These are phyloP conservation scores for Archivesica marissinica DNA, from an alignment of 1,140 invertebrate genomes.

Conservation along the genomic window DNA sequence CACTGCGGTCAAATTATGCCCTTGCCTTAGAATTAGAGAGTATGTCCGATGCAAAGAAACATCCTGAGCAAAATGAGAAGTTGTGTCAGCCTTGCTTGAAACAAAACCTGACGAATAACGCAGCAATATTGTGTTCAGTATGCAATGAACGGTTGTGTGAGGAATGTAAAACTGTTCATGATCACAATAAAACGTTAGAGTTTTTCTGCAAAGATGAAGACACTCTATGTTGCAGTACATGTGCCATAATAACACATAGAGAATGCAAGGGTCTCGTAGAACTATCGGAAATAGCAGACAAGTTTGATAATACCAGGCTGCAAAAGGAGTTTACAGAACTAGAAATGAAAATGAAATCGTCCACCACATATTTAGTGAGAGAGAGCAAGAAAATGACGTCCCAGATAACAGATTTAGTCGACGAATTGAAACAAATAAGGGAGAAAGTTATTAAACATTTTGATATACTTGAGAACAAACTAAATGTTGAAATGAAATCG, in stretches of 20 bases:
- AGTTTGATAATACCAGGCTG: background rate
- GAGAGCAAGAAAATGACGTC: background rate
- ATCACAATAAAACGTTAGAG: background rate
- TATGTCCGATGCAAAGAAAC: background rate
- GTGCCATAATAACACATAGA: slow-evolving; percentile 10
- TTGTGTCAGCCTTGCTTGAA: background rate
- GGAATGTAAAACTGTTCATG: background rate
- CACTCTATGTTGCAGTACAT: background rate
- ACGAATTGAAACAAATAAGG: background rate
- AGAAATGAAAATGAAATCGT: background rate
- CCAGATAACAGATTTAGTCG: background rate
- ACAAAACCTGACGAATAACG: background rate
- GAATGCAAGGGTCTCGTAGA: background rate
- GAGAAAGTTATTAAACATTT: background rate
- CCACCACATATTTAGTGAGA: background rate
- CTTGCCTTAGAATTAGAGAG: background rate
- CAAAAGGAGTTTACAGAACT: background rate
- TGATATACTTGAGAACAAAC: background rate
- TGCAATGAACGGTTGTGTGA: background rate
- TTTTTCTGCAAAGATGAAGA: slow-evolving; percentile 21
- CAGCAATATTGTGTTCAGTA: background rate
- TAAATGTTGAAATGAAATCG: background rate
- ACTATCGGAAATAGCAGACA: background rate
- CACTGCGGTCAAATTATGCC: background rate
- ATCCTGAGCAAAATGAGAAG: background rate